phyloP scores from a whole-genome alignment of 2,888 invertebrate species.

The Chrysodeixis includens region DNA sequence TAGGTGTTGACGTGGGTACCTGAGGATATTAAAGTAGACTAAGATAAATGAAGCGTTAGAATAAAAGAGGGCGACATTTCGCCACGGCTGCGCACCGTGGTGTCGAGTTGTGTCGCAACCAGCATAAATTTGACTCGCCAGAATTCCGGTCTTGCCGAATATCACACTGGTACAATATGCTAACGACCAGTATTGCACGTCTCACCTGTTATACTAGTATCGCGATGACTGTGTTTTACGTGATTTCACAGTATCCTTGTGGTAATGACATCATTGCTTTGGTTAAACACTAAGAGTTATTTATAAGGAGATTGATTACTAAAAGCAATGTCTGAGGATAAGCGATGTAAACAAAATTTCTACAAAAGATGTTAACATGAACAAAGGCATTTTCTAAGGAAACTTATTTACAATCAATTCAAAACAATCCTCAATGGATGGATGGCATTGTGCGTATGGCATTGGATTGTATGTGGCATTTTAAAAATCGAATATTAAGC shows the following conservation, averaged over 20 bases:
- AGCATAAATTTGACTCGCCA: constrained; percentile 70
- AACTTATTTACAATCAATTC: constrained; percentile 10
- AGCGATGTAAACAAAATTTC: background rate
- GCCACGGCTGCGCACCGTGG: constrained; percentile 66
- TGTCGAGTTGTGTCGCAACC: constrained; percentile 67
- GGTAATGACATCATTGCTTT: constrained; percentile 47
- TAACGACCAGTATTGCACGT: constrained; percentile 68
- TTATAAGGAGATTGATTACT: background rate
- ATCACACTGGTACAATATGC: constrained; percentile 61
- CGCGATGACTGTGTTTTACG: constrained; percentile 58
- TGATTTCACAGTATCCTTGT: constrained; percentile 58
- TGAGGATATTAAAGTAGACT: constrained; percentile 41
- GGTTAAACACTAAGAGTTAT: constrained; percentile 17
- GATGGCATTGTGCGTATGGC: constrained; percentile 29
- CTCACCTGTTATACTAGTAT: constrained; percentile 58
- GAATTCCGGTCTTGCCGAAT: constrained; percentile 72
- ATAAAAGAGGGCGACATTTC: constrained; percentile 68
- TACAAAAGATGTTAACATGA: background rate
- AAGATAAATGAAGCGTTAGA: constrained; percentile 61
- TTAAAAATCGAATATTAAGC: constrained; percentile 35
- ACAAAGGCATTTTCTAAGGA: background rate
- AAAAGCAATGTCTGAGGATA: background rate
- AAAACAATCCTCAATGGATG: background rate
- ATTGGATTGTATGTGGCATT: constrained; percentile 17
- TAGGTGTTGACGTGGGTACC: background rate